phyloP scores from a whole-genome alignment of 2,113 vertebrate genomes.

The Aix galericulata region DNA sequence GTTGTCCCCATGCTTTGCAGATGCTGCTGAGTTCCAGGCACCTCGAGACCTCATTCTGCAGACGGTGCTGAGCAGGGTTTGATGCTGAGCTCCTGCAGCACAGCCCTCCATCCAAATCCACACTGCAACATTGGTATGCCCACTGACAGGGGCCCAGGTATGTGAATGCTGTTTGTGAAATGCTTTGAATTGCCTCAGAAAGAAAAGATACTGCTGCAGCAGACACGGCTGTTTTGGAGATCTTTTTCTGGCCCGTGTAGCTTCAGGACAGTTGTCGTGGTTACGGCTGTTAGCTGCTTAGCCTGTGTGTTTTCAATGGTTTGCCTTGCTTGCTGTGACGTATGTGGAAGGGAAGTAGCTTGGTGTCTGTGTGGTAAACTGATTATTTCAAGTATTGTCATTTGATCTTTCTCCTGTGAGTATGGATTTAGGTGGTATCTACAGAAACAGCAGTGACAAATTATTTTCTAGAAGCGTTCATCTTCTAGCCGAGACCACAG shows the following conservation, averaged over 20 bases:
- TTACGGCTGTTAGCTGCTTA: neutral
- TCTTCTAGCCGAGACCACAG: neutral
- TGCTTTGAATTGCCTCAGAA: neutral
- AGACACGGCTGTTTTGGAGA: neutral
- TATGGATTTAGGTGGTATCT: neutral
- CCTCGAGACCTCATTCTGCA: neutral
- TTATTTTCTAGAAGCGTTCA: neutral
- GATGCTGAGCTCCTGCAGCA: neutral
- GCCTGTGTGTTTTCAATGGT: neutral
- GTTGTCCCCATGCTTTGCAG: neutral
- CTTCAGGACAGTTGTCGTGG: neutral
- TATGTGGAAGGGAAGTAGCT: neutral
- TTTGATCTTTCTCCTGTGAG: conserved; percentile 13
- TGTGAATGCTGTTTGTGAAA: neutral
- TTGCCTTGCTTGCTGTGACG: neutral
- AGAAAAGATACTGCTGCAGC: neutral
- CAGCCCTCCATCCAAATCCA: neutral
- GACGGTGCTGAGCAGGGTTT: fast-evolving
- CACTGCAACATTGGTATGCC: fast-evolving
- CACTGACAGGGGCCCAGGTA: neutral
- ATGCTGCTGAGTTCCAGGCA: neutral
- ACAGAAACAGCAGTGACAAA: neutral
- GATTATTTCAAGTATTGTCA: conserved; percentile 27
- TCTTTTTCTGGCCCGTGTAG: neutral
- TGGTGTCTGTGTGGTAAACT: neutral